These are phyloP conservation scores for Leptopilina boulardi DNA, from an alignment of 1,140 invertebrate genomes.

Conservation along the genomic window DNA sequence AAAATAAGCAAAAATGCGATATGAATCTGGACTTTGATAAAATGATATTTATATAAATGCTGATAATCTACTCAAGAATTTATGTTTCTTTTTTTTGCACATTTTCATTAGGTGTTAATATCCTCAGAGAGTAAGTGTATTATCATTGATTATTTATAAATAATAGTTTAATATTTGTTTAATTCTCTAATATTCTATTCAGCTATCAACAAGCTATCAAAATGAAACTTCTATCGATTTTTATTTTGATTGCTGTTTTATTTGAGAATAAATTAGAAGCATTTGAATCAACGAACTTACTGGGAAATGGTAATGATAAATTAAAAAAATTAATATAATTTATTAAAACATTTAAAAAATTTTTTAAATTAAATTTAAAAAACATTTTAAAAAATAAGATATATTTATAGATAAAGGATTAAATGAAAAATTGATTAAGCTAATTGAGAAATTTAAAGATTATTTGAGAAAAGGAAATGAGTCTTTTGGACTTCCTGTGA, in stretches of 20 bases:
- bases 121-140: background rate
- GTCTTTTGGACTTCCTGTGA: slow-evolving; percentile 39
- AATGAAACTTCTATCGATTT: too few relatives aligned
- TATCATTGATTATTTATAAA: background rate
- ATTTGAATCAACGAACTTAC: too few relatives aligned
- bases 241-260: too few relatives aligned
- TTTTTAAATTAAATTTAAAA: background rate
- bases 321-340: too few relatives aligned
- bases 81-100: background rate
- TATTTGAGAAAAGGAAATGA: slow-evolving; percentile 41
- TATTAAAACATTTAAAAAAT: too few relatives aligned
- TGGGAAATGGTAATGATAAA: too few relatives aligned
- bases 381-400: too few relatives aligned
- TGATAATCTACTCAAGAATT: background rate
- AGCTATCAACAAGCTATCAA: background rate
- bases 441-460: slow-evolving; percentile 40
- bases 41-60: background rate
- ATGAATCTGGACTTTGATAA: background rate
- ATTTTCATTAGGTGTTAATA: background rate
- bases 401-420: background rate
- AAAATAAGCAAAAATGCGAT: background rate
- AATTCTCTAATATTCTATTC: background rate
- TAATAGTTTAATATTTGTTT: background rate
- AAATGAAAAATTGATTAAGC: slow-evolving; percentile 27
- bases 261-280: too few relatives aligned